A percentile compares a stretch with the other conserved stretches of the same genome.
Conservation (phyloP, 2,113 vertebrate genomes). For the Lichenostomus cassidix region DNA sequence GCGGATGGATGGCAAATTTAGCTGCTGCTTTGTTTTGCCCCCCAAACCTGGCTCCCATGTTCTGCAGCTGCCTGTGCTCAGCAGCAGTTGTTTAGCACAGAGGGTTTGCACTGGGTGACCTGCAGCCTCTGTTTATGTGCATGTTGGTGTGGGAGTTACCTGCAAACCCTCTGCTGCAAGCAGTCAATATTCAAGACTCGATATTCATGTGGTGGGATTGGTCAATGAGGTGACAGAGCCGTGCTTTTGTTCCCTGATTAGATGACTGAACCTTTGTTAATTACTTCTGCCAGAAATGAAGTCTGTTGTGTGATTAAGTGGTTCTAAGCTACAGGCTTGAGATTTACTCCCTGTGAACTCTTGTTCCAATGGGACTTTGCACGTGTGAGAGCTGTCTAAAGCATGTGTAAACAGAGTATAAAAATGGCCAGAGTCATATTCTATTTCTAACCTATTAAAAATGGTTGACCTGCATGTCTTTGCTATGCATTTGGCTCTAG, state of each 20-base stretch:
- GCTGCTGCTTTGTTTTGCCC: not conserved
- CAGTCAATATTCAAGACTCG: slow-evolving; percentile 36
- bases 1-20: not conserved
- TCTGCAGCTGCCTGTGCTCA: not conserved
- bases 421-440: not conserved
- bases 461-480: not conserved
- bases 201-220: slow-evolving; percentile 44
- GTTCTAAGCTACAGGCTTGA: slow-evolving; percentile 58
- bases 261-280: slow-evolving; percentile 67
- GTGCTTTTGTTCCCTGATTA: slow-evolving; percentile 59
- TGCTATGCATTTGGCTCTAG: not conserved
- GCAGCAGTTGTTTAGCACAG: not conserved
- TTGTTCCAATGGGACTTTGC: not conserved
- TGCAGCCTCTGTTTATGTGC: not conserved
- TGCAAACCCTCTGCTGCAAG: not conserved
- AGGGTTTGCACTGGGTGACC: not conserved
- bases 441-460: not conserved
- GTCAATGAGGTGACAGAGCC: slow-evolving; percentile 55
- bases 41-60: not conserved
- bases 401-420: not conserved
- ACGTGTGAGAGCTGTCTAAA: not conserved
- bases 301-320: slow-evolving; percentile 68
- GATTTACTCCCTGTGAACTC: slow-evolving; percentile 70
- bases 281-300: slow-evolving; percentile 72
- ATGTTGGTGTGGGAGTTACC: not conserved